Conservation (phyloP, 2,797 vertebrate genomes). For the Simalia tracyae region DNA sequence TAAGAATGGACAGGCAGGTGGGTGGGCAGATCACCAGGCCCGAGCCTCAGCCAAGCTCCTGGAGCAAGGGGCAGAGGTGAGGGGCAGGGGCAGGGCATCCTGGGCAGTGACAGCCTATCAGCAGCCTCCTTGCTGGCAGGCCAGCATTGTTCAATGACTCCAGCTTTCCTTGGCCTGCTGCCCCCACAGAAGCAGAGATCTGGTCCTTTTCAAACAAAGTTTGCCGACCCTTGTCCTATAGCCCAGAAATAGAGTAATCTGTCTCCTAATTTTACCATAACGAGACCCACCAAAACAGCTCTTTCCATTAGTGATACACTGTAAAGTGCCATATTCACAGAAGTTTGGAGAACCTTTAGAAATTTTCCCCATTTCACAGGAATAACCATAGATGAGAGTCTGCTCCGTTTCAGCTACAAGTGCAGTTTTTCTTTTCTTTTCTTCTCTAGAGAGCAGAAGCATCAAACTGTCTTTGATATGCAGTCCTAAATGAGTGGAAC, state of each 20-base stretch:
- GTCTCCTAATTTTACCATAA: too few species aligned
- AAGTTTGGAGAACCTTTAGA: constrained; percentile 7
- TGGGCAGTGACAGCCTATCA: background rate
- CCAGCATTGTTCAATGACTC: background rate
- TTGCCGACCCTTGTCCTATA: background rate
- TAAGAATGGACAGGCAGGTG: too few species aligned
- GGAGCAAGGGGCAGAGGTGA: background rate
- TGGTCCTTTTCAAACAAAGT: background rate
- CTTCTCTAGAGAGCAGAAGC: constrained; percentile 30
- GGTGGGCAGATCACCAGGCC: background rate
- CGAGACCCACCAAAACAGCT: background rate
- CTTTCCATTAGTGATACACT: background rate
- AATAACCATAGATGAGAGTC: constrained; percentile 12
- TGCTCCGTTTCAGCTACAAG: constrained; percentile 28
- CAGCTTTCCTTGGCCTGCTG: background rate
- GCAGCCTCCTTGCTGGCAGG: background rate
- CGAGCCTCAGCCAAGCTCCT: background rate
- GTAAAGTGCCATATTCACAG: background rate
- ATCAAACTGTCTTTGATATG: constrained; percentile 55
- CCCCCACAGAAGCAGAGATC: background rate
- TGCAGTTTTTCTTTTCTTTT: background rate
- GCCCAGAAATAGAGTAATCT: background rate
- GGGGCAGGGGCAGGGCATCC: background rate
- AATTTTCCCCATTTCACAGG: constrained; percentile 5
- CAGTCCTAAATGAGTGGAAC: constrained; percentile 51